Conservation (phyloP, 2,113 vertebrate genomes). For the Nicator chloris region DNA sequence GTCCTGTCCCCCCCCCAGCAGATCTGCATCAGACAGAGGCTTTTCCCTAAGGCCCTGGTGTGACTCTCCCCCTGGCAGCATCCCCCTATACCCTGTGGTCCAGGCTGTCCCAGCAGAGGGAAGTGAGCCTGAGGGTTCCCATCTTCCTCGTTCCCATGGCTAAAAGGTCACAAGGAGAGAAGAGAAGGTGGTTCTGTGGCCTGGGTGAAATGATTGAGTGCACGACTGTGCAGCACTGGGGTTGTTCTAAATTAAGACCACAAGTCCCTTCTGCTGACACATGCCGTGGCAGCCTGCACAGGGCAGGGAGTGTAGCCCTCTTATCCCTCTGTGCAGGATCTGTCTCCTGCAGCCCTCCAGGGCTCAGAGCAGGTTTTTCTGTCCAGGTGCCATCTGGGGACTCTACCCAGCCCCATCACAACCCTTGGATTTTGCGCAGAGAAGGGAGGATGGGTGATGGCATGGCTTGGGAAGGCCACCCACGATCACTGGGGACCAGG, state of each 20-base stretch:
- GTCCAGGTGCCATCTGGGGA: neutral
- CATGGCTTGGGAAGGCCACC: neutral
- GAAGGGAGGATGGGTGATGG: neutral
- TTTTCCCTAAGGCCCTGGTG: neutral
- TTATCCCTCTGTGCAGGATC: neutral
- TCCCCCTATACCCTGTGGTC: neutral
- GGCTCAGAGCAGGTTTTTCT: neutral
- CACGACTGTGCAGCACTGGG: neutral
- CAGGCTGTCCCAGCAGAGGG: slow-evolving; percentile 33
- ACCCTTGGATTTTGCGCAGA: neutral
- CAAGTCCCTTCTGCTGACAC: neutral
- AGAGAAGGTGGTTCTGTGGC: neutral
- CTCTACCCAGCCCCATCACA: neutral
- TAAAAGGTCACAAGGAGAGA: slow-evolving; percentile 31
- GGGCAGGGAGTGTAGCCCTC: neutral
- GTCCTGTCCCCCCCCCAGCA: neutral
- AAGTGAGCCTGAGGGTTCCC: slow-evolving; percentile 44
- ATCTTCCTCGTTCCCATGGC: slow-evolving; percentile 63
- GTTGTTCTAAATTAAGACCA: neutral
- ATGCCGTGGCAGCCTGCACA: neutral
- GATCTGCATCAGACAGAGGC: neutral
- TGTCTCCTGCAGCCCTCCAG: neutral
- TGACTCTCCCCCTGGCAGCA: neutral
- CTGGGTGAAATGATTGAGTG: neutral
- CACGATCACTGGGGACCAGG: neutral